Conservation (phyloP, 2,888 invertebrate species). For the Amphiduros pacificus region DNA sequence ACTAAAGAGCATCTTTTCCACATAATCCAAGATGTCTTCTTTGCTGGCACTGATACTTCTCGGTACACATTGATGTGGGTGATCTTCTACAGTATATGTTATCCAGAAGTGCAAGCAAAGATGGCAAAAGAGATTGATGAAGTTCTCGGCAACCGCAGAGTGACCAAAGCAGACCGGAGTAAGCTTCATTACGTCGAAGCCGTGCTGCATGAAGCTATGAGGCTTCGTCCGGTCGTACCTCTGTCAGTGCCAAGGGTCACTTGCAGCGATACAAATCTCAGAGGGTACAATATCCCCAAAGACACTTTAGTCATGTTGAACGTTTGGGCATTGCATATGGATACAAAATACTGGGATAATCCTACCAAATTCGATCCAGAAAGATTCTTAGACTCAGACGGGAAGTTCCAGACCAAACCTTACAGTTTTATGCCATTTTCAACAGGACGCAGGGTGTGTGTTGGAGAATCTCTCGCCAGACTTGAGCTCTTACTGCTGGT, state of each 20-base stretch:
- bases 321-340: constrained; percentile 38
- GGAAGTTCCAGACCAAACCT: constrained; percentile 37
- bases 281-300: constrained; percentile 37
- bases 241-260: constrained; percentile 33
- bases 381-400: constrained; percentile 38
- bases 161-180: constrained; percentile 28
- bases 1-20: too few relatives aligned
- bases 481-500: constrained; percentile 37
- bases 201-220: constrained; percentile 39
- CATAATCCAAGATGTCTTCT: not conserved
- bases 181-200: constrained; percentile 38
- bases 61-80: too few relatives aligned
- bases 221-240: constrained; percentile 32
- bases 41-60: too few relatives aligned
- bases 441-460: constrained; percentile 42
- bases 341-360: constrained; percentile 38
- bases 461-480: constrained; percentile 42
- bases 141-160: too few relatives aligned
- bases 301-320: constrained; percentile 38
- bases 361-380: constrained; percentile 39
- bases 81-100: too few relatives aligned
- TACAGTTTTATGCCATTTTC: constrained; percentile 44
- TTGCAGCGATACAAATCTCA: constrained; percentile 34
- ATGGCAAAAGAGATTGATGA: too few relatives aligned
- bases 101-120: too few relatives aligned